Evolutionary conservation across 1,140 invertebrate genomes (phyloP), one percentile per base, ranked within the genome.

Genomic region (Lordiphosa stackelbergi): DNA sequence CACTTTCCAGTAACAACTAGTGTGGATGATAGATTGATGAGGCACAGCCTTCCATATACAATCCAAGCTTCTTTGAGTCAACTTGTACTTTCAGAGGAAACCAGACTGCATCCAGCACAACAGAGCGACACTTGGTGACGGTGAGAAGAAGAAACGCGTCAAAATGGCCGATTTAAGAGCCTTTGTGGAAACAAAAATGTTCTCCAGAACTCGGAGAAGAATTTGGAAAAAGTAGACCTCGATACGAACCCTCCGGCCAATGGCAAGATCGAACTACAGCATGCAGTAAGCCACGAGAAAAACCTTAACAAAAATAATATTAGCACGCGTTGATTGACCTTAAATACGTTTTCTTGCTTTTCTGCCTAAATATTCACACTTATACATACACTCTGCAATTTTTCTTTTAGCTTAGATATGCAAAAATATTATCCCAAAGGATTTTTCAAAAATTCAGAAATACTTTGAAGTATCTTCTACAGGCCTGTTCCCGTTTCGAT

Each of bases 191-290:
- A 96, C 95, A 1, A 96, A 96, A 88, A 88, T 97, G 56, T 90
- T 96, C 40, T 96, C 95, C 0, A 95, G n/a, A n/a, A 96, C 88
- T 97, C 95, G 4, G 95, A 97, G 73, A 96, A 95, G 88, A 93
- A 94, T 45, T 88, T 97, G 60, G 95, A 97, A 88, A 96, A 95
- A 90, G 95, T 96, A 85, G 94, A 94, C 49, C 92, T 94, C 47
- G 93, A 94, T 45, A 85, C 75, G 63, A 93, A 92, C 66, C n/a
- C n/a, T n/a, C 75, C 79, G 54, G 86, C 90, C n/a, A 93, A 93
- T 86, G 81, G 68, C 72, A 85, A 87, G 75, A 84, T 64, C 60
- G 69, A 66, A 75, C 77, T 87, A 74, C 66, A 85, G 74, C 85
- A 87, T 74, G 83, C 77, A 77, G 87, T 88, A 88, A 88, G 84